Base-by-base conservation (phyloP, 2,888 invertebrate species). In the Acanthoscelides obtectus region DNA sequence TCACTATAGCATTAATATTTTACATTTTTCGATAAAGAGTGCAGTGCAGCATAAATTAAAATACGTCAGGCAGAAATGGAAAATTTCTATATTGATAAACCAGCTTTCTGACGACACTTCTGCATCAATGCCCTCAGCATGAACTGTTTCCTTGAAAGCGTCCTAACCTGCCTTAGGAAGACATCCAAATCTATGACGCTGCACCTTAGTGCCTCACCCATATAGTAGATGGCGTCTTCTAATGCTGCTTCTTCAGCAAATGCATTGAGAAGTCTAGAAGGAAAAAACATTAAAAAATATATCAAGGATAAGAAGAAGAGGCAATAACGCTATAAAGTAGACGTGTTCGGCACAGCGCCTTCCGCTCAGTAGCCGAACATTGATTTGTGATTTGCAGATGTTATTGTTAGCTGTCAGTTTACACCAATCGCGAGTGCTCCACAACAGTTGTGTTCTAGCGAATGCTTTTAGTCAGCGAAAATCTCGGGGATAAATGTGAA, bases 171-270 rank as follows among this genome's bases (percentile, higher is more conserved):
- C 87, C 98, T 98, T 80, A 99, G 89, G 87, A 98, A 99, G 71
- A 95, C 94, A 83, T 99, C 98, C 81, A 99, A 87, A 87, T 98
- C 98, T 81, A 99, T 95, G 6, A 96, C 95, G 74, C 94, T 93
- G 79, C 94, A 93, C 75, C 97, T 90, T 74, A 99, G 86, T 12
- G 97, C 98, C 87, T 98, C 97, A 8, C 98, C 98, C 86, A 99
- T 92, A 84, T 97, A 98, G 85, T 99, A 99, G 83, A 99, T 97
- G 74, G 98, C 96, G 88, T 99, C 99, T 88, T 99, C 99, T 70
- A 96, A 91, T 20, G 99, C 98, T 75, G 98, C 97, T 88, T 99
- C 99, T 86, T 99, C 98, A 69, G 97, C 97, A 87, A 96, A 98
- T 66, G 97, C 93, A 86, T 94, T 96, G 74, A 98, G 86, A 81